Conservation (phyloP, 2,797 vertebrate genomes). For the Galaxias olidus region DNA sequence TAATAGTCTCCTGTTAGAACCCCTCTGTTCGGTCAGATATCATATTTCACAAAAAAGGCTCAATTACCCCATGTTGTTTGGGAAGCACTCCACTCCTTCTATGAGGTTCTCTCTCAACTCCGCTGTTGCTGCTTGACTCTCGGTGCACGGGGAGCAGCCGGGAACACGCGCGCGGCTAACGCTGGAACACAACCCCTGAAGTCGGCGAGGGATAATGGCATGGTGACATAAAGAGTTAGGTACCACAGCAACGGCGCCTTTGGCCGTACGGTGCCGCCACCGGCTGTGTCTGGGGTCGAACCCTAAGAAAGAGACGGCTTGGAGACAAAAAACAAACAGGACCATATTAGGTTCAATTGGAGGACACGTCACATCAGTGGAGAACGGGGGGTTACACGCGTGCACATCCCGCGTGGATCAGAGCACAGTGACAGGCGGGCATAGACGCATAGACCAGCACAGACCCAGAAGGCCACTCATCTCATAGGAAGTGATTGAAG, state of each 20-base stretch:
- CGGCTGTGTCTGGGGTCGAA: background rate
- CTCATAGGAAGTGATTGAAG: no score
- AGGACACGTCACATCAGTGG: background rate
- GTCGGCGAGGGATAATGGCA: no score
- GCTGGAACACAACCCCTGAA: no score
- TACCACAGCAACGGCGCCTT: no score
- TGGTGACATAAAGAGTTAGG: no score
- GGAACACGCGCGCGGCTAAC: no score
- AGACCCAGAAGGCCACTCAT: no score
- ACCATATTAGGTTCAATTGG: background rate
- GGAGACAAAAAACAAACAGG: background rate
- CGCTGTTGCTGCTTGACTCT: background rate
- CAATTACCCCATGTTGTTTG: background rate
- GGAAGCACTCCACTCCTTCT: background rate
- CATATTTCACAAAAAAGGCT: background rate
- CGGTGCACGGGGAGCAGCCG: no score
- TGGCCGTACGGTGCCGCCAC: no score
- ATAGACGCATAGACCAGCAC: background rate
- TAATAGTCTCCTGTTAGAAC: background rate
- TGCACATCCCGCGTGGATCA: background rate
- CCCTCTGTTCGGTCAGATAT: background rate
- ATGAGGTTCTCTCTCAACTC: background rate
- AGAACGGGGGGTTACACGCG: background rate
- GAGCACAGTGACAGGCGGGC: background rate
- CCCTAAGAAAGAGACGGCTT: background rate